phyloP scores from a whole-genome alignment of 1,140 invertebrate genomes.

The Papilio machaon region DNA sequence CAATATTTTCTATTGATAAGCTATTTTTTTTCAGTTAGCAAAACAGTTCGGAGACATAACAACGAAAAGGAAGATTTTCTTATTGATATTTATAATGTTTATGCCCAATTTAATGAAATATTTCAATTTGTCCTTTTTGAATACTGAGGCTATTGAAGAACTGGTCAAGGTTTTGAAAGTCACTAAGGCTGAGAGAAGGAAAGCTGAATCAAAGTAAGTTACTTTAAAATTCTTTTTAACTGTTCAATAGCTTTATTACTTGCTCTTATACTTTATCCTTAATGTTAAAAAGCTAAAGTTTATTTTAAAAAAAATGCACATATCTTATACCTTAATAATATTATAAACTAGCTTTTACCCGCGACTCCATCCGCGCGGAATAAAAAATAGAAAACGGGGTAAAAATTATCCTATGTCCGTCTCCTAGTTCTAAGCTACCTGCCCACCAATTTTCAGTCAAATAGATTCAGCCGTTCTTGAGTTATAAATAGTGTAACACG shows the following conservation, averaged over 20 bases:
- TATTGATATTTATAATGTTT: constrained; percentile 61
- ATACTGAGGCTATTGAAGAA: constrained; percentile 40
- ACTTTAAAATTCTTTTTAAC: constrained; percentile 23
- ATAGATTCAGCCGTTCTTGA: no score
- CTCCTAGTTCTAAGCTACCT: no score
- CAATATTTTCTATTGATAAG: neutral
- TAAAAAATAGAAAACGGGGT: no score
- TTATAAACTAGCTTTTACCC: no score
- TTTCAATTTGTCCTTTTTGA: constrained; percentile 53
- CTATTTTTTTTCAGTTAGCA: constrained; percentile 62
- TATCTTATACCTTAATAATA: no score
- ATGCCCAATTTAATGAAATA: constrained; percentile 56
- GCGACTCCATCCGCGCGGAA: no score
- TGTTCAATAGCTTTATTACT: constrained; percentile 37
- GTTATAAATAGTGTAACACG: no score
- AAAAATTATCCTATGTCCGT: no score
- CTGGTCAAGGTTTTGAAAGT: constrained; percentile 45
- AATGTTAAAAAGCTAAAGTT: no score
- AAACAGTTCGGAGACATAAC: constrained; percentile 71
- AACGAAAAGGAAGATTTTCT: constrained; percentile 53
- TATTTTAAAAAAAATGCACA: no score
- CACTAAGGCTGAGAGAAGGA: constrained; percentile 45
- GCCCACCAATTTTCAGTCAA: no score
- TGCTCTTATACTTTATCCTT: no score
- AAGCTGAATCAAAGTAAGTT: constrained; percentile 48